Percentiles rank a stretch among this genome's conserved stretches.
Evolutionary conservation across 2,888 invertebrate genomes (phyloP).

Genomic region (Cerastis rubricosa): DNA sequence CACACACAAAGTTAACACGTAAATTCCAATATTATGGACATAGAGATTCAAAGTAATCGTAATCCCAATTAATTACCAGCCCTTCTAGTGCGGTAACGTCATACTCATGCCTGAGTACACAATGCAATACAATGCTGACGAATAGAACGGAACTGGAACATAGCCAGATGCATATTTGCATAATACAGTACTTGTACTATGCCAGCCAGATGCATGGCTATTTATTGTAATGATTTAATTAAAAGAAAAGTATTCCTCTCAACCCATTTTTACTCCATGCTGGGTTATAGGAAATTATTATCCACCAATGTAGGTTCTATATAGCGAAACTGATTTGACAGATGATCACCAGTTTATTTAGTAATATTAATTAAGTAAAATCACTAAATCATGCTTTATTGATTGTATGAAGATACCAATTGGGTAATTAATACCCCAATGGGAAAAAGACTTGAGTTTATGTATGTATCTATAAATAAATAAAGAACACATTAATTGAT

Average conservation of each 20-base stretch:
- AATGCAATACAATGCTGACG: conserved; percentile 22
- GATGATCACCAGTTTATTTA: neutral
- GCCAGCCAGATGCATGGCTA: too few species aligned
- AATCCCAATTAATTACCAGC: conserved; percentile 5
- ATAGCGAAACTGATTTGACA: neutral
- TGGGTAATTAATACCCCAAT: neutral
- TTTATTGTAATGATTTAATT: neutral
- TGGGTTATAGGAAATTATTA: neutral
- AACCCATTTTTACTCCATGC: neutral
- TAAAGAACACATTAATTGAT: conserved; percentile 48
- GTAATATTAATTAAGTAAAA: neutral
- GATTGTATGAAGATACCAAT: neutral
- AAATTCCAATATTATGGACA: neutral
- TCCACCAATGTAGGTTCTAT: neutral
- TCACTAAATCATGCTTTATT: neutral
- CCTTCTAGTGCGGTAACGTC: neutral
- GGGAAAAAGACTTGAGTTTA: neutral
- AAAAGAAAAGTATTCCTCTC: neutral
- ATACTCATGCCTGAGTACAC: conserved; percentile 1
- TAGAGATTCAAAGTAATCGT: neutral
- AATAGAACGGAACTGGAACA: conserved; percentile 8
- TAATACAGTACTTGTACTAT: neutral
- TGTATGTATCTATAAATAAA: neutral
- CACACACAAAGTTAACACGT: neutral
- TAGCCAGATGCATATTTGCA: conserved; percentile 19